Evolutionary conservation across 2,797 vertebrate species (phyloP).

Genomic region (Siniperca obscura): DNA sequence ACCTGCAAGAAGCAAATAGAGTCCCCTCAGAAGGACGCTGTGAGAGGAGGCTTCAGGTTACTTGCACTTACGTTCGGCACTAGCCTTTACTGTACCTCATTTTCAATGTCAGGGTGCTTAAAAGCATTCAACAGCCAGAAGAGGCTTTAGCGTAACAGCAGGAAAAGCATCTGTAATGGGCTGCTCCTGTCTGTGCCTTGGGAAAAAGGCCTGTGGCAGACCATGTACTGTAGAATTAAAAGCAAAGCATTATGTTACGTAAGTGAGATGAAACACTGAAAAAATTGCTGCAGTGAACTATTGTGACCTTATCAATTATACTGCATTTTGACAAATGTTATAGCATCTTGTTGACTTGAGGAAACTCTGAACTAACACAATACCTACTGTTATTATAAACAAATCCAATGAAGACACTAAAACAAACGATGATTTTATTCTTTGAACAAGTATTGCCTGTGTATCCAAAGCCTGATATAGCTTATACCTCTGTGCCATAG

Average conservation of each 20-base stretch:
- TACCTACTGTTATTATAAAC: background rate
- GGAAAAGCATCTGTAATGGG: conserved; percentile 47
- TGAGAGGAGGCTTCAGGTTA: conserved; percentile 50
- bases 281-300: background rate
- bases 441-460: background rate
- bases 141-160: conserved; percentile 40
- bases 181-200: conserved; percentile 28
- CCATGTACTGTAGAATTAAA: conserved; percentile 30
- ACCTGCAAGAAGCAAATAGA: conserved; percentile 15
- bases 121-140: conserved; percentile 53
- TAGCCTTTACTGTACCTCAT: conserved; percentile 49
- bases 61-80: conserved; percentile 37
- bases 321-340: conserved; percentile 3
- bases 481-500: background rate
- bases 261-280: background rate
- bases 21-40: conserved; percentile 25
- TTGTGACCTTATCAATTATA: conserved; percentile 11
- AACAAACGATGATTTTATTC: background rate
- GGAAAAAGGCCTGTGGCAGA: conserved; percentile 33
- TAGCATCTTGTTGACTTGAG: background rate
- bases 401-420: background rate
- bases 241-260: conserved; percentile 25
- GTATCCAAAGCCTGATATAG: background rate
- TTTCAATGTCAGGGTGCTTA: conserved; percentile 55
- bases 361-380: background rate